A percentile compares a stretch with the other conserved stretches of the same genome.
phyloP scores from a whole-genome alignment of 1,140 invertebrate species.

The Lepidurus apus region DNA sequence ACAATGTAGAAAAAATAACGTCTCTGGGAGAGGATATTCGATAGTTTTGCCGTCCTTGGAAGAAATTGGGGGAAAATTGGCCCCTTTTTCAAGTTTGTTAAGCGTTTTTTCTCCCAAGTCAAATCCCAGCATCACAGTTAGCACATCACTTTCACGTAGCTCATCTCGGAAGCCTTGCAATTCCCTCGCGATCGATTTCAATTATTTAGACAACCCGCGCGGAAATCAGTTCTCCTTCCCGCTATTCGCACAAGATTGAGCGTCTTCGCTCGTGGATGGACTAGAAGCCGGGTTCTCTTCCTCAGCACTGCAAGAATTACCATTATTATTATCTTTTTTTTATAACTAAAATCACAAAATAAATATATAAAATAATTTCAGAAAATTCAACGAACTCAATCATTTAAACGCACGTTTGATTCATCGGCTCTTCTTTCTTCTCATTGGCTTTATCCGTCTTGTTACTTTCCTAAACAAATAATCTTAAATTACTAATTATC shows the following conservation, averaged over 20 bases:
- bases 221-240: not conserved
- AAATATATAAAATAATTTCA: not conserved
- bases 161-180: not conserved
- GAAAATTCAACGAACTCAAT: not conserved
- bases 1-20: slow-evolving; percentile 22
- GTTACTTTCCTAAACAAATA: not conserved
- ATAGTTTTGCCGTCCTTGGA: not conserved
- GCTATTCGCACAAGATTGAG: not conserved
- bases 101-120: not conserved
- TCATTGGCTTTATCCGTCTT: not conserved
- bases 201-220: too few species aligned
- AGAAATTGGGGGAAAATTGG: slow-evolving; percentile 8
- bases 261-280: slow-evolving; percentile 8
- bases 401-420: not conserved
- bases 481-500: not conserved
- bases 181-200: too few species aligned
- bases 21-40: slow-evolving; percentile 16
- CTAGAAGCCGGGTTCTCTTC: slow-evolving; percentile 13
- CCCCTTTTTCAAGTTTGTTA: not conserved
- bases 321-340: too few species aligned
- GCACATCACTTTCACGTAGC: slow-evolving; percentile 14
- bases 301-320: not conserved
- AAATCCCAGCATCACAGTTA: slow-evolving; percentile 15
- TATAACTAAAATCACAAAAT: not conserved
- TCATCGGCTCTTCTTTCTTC: not conserved